These are phyloP conservation scores for Drosophila lini DNA, from an alignment of 1,140 invertebrate genomes.

Conservation along the genomic window DNA sequence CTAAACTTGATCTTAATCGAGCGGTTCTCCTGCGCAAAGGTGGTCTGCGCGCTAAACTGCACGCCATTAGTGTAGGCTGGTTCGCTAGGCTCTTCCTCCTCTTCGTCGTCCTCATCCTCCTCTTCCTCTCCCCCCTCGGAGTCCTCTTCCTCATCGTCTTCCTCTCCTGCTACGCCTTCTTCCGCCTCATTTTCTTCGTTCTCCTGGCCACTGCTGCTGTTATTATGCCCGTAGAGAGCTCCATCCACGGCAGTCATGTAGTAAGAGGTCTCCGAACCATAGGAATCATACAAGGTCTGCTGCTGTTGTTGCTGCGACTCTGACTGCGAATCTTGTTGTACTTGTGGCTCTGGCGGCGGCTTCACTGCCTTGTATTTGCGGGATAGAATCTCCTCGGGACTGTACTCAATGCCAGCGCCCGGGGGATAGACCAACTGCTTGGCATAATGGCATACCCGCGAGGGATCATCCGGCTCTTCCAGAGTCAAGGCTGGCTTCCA, in stretches of 20 bases:
- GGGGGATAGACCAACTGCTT: conserved; percentile 77
- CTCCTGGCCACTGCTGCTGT: conserved; percentile 17
- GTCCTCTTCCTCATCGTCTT: conserved; percentile 36
- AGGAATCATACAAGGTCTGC: conserved; percentile 55
- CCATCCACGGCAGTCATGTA: conserved; percentile 70
- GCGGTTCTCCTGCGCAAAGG: conserved; percentile 73
- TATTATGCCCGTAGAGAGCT: conserved; percentile 47
- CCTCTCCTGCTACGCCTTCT: conserved; percentile 32
- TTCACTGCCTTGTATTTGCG: conserved; percentile 57
- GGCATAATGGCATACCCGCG: conserved; percentile 74
- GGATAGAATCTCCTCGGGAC: conserved; percentile 76
- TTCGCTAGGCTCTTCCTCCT: conserved; percentile 35
- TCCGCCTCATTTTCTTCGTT: conserved; percentile 42
- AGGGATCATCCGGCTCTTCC: conserved; percentile 81
- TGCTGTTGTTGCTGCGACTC: conserved; percentile 42
- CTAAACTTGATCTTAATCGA: conserved; percentile 82
- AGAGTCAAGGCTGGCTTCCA: conserved; percentile 82
- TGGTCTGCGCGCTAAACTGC: conserved; percentile 68
- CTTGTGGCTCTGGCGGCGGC: conserved; percentile 23
- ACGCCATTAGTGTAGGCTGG: conserved; percentile 49
- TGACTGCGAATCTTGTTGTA: background rate
- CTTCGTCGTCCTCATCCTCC: conserved; percentile 42
- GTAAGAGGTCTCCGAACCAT: conserved; percentile 53
- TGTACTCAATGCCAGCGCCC: conserved; percentile 72
- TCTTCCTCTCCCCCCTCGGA: conserved; percentile 41